A percentile compares a stretch with the other conserved stretches of the same genome.
Conservation (phyloP, 2,797 vertebrate species). For the Acanthopagrus latus region DNA sequence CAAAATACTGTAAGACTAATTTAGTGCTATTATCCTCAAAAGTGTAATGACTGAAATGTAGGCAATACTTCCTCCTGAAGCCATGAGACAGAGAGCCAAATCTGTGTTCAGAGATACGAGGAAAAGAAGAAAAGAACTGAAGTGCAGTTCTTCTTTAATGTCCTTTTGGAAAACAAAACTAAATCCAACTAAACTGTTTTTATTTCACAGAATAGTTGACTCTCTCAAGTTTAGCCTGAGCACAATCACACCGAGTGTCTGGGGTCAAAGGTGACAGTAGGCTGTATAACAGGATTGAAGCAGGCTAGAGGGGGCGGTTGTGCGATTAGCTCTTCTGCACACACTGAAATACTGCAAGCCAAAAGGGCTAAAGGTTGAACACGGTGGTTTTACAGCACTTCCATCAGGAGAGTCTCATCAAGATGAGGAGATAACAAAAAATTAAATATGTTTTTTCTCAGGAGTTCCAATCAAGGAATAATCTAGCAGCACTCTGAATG, state of each 20-base stretch:
- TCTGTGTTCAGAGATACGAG: not conserved
- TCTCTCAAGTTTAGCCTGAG: slow-evolving; percentile 21
- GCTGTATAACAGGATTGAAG: slow-evolving; percentile 67
- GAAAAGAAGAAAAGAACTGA: not conserved
- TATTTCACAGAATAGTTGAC: slow-evolving; percentile 21
- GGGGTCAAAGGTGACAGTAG: slow-evolving; percentile 64
- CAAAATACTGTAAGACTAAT: not conserved
- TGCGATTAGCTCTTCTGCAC: slow-evolving; percentile 59
- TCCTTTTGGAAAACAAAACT: not conserved
- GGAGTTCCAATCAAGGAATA: slow-evolving; percentile 13
- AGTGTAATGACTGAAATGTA: not conserved
- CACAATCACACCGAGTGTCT: not conserved
- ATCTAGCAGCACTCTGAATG: not conserved
- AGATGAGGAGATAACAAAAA: slow-evolving; percentile 54
- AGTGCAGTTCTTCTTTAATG: not conserved
- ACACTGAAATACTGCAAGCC: slow-evolving; percentile 37
- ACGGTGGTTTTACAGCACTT: slow-evolving; percentile 63
- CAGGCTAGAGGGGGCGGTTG: slow-evolving; percentile 41
- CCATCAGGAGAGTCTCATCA: slow-evolving; percentile 50
- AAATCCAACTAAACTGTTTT: slow-evolving; percentile 20
- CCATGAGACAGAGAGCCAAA: not conserved
- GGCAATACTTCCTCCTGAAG: not conserved
- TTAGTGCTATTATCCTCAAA: not conserved
- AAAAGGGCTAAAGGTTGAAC: slow-evolving; percentile 78
- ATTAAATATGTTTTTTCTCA: slow-evolving; percentile 6